Evolutionary conservation across 2,888 invertebrate species (phyloP).

Genomic region (Campoplex capitator): DNA sequence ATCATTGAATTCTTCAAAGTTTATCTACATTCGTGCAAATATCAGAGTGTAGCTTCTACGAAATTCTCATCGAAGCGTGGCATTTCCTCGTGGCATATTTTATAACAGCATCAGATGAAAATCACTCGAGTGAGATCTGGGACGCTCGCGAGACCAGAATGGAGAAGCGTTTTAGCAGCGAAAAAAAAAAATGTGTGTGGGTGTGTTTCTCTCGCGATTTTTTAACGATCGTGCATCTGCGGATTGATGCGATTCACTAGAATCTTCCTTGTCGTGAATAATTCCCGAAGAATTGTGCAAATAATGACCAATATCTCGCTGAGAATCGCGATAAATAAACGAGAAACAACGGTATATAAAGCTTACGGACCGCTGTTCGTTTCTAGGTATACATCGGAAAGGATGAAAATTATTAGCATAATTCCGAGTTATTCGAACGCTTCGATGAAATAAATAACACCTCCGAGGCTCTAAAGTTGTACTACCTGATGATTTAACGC

Average conservation of each 20-base stretch:
- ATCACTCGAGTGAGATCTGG: conserved; percentile 62
- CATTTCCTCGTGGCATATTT: conserved; percentile 28
- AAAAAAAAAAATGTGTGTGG: background rate
- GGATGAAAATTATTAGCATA: conserved; percentile 78
- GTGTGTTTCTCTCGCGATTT: conserved; percentile 5
- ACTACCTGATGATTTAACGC: conserved; percentile 26
- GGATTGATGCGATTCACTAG: conserved; percentile 17
- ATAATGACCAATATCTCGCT: conserved; percentile 36
- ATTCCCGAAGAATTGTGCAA: conserved; percentile 59
- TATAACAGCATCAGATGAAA: conserved; percentile 34
- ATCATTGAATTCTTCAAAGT: background rate
- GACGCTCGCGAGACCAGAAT: conserved; percentile 33
- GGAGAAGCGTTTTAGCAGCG: background rate
- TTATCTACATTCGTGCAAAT: background rate
- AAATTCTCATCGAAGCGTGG: conserved; percentile 60
- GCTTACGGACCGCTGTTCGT: background rate
- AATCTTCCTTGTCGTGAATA: conserved; percentile 47
- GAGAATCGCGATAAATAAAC: background rate
- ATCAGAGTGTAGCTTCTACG: conserved; percentile 31
- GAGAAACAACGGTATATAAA: conserved; percentile 29
- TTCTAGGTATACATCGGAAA: conserved; percentile 25
- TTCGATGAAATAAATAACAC: conserved; percentile 59
- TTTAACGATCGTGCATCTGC: conserved; percentile 19
- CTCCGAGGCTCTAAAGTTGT: conserved; percentile 21
- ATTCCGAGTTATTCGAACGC: conserved; percentile 70